Percentiles rank a stretch among this genome's conserved stretches.
Conservation (phyloP, 2,113 vertebrate genomes). For the Gobiocypris rarus region DNA sequence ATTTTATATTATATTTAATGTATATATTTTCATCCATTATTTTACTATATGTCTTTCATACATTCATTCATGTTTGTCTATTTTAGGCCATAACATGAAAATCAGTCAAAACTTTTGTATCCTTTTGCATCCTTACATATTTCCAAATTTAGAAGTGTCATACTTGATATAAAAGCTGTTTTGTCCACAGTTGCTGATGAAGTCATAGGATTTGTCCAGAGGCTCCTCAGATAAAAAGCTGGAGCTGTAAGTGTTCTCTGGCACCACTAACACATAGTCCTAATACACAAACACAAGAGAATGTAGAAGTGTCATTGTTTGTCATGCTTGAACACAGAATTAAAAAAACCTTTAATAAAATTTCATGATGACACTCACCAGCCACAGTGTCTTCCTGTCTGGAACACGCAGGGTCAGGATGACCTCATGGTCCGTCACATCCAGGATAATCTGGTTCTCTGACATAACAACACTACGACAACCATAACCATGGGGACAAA, state of each 20-base stretch:
- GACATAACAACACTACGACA: conserved; percentile 87
- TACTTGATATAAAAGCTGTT: conserved; percentile 92
- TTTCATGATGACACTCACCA: conserved; percentile 76
- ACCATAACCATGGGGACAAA: conserved; percentile 91
- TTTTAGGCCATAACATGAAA: neutral
- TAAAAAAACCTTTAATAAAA: neutral
- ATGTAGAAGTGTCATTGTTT: neutral
- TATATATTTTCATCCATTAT: neutral
- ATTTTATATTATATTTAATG: no score
- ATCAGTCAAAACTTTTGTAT: neutral
- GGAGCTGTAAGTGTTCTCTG: conserved; percentile 85
- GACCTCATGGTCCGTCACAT: conserved; percentile 87
- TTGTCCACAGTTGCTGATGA: conserved; percentile 92
- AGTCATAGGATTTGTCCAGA: conserved; percentile 94
- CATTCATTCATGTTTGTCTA: neutral
- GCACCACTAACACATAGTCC: conserved; percentile 92
- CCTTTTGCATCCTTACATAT: neutral
- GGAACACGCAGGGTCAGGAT: conserved; percentile 87
- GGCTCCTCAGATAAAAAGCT: conserved; percentile 87
- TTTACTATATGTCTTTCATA: neutral
- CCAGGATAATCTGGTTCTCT: conserved; percentile 86
- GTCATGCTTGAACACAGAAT: neutral
- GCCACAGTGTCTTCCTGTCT: conserved; percentile 85
- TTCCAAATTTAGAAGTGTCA: conserved; percentile 48
- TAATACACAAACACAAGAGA: conserved; percentile 58